Conservation (phyloP, 2,888 invertebrate genomes). For the Heliconius sara region DNA sequence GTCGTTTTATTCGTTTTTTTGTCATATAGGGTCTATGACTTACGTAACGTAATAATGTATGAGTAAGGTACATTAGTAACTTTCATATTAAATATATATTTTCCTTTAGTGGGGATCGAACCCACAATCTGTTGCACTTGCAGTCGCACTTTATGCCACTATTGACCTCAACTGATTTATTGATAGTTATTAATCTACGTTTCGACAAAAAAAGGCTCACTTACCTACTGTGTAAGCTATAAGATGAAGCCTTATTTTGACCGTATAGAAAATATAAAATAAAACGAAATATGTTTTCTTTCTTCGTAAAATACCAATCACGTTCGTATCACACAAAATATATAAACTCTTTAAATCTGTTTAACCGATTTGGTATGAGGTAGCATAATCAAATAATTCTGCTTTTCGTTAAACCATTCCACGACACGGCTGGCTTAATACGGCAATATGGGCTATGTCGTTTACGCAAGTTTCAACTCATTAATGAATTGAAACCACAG, state of each 20-base stretch:
- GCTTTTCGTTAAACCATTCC: slow-evolving; percentile 4
- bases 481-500: slow-evolving; percentile 6
- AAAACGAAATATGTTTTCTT: neutral
- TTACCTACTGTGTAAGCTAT: neutral
- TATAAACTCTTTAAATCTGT: neutral
- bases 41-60: neutral
- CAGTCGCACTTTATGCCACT: too few species aligned
- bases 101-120: too few species aligned
- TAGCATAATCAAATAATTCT: slow-evolving; percentile 20
- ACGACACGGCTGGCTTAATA: slow-evolving; percentile 1
- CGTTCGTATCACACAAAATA: neutral
- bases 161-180: neutral
- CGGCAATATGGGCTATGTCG: slow-evolving; percentile 4
- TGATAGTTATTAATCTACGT: neutral
- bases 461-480: neutral
- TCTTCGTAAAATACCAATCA: neutral
- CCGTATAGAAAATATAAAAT: neutral
- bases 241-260: neutral
- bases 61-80: neutral
- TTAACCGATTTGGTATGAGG: neutral
- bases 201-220: neutral
- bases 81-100: neutral
- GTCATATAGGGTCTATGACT: neutral
- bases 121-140: too few species aligned
- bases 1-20: neutral